phyloP scores from a whole-genome alignment of 2,888 invertebrate species.

The Argyresthia albistria region DNA sequence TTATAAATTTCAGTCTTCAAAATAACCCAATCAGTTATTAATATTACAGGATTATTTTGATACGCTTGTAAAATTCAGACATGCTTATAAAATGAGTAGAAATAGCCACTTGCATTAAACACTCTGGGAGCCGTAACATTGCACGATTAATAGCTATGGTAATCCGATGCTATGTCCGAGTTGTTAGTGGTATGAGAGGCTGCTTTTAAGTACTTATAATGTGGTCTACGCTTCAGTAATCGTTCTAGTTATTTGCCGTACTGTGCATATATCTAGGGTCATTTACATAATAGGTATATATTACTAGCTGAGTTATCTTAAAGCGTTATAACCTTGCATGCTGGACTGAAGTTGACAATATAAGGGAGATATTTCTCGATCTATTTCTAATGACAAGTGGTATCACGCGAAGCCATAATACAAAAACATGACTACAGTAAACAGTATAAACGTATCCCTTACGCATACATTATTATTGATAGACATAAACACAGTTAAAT shows the following conservation, averaged over 20 bases:
- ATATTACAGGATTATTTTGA: too few relatives aligned
- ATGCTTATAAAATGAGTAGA: background rate
- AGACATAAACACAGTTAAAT: background rate
- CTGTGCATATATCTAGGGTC: background rate
- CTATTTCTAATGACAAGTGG: background rate
- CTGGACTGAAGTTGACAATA: background rate
- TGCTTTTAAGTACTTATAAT: too few relatives aligned
- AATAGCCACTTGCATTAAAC: background rate
- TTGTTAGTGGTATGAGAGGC: too few relatives aligned
- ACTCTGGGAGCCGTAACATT: background rate
- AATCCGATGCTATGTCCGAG: background rate
- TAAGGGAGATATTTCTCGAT: constrained; percentile 1
- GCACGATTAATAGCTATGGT: background rate
- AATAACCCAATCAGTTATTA: background rate
- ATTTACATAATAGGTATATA: background rate
- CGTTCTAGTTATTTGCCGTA: background rate
- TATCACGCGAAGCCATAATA: too few relatives aligned
- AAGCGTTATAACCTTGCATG: background rate
- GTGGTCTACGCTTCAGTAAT: too few relatives aligned
- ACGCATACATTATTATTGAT: background rate
- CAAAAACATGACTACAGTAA: background rate
- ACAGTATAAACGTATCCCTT: background rate
- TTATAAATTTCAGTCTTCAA: background rate
- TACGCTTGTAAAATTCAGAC: too few relatives aligned
- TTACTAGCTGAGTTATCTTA: background rate